A percentile compares a stretch with the other conserved stretches of the same genome.
Conservation (phyloP, 2,888 invertebrate genomes). For the Morpho helenor region DNA sequence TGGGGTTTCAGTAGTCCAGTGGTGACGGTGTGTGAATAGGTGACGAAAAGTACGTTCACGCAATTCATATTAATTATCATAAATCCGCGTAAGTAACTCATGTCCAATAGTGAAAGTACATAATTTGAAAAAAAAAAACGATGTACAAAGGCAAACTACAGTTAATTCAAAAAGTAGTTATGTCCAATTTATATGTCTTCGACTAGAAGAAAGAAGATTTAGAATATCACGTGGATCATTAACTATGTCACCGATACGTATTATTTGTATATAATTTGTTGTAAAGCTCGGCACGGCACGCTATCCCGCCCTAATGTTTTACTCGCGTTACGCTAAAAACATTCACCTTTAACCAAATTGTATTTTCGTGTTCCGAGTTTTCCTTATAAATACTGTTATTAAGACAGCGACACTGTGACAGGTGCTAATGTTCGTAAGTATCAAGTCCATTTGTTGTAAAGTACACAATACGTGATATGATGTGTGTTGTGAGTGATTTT, state of each 20-base stretch:
- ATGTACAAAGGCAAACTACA: too few relatives aligned
- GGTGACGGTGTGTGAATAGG: too few relatives aligned
- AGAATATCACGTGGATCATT: conserved; percentile 11
- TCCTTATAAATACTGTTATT: conserved; percentile 79
- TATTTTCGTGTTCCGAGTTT: conserved; percentile 78
- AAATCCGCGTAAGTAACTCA: too few relatives aligned
- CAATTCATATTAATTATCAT: too few relatives aligned
- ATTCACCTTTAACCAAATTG: conserved; percentile 76
- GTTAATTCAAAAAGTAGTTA: too few relatives aligned
- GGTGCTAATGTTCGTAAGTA: conserved; percentile 70
- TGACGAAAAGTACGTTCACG: too few relatives aligned
- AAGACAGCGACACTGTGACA: conserved; percentile 70
- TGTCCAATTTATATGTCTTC: background rate
- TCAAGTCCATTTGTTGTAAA: conserved; percentile 52
- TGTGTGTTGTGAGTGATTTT: too few relatives aligned
- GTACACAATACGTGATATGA: conserved; percentile 47
- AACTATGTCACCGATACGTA: conserved; percentile 27
- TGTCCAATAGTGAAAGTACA: too few relatives aligned
- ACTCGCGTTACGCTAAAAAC: conserved; percentile 74
- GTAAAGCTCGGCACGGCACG: conserved; percentile 47
- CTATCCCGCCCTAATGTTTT: conserved; percentile 64
- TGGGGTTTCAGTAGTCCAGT: too few relatives aligned
- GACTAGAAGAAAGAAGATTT: background rate
- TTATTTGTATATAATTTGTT: conserved; percentile 49
- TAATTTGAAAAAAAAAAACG: too few relatives aligned